These are phyloP conservation scores for Euglossa dilemma DNA, from an alignment of 1,140 invertebrate genomes.

Conservation along the genomic window DNA sequence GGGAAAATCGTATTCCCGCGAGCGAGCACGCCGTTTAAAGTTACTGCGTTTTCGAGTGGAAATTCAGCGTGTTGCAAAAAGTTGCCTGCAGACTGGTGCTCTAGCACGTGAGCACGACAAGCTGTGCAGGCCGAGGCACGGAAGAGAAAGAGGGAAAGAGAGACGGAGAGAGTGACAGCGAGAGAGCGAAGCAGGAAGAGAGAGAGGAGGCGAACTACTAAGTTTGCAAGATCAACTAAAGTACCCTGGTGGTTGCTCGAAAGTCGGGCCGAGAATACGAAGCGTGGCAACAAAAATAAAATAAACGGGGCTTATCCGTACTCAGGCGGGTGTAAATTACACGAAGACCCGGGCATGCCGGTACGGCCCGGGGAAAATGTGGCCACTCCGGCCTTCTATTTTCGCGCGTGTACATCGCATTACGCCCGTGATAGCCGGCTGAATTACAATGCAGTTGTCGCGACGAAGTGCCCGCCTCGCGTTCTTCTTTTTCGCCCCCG, in stretches of 20 bases:
- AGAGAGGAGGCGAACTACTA: conserved; percentile 40
- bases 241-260: conserved; percentile 61
- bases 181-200: background rate
- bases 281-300: conserved; percentile 66
- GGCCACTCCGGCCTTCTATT: conserved; percentile 39
- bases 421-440: conserved; percentile 24
- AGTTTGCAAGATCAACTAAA: conserved; percentile 69
- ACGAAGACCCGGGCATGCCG: conserved; percentile 19
- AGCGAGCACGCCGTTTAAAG: conserved; percentile 10
- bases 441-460: conserved; percentile 43
- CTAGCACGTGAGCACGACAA: conserved; percentile 40
- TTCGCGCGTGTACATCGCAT: conserved; percentile 44
- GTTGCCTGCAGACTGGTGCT: conserved; percentile 27
- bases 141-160: background rate
- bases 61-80: conserved; percentile 51
- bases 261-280: conserved; percentile 65
- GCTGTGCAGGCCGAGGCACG: conserved; percentile 14
- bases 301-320: conserved; percentile 65
- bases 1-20: conserved; percentile 28
- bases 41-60: conserved; percentile 47
- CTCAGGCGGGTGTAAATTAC: conserved; percentile 64
- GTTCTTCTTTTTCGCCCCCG: background rate
- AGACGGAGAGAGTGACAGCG: background rate
- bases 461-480: background rate
- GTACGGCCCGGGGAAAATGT: conserved; percentile 25